Evolutionary conservation across 2,888 invertebrate species (phyloP).

Genomic region (Brachycybe producta): DNA sequence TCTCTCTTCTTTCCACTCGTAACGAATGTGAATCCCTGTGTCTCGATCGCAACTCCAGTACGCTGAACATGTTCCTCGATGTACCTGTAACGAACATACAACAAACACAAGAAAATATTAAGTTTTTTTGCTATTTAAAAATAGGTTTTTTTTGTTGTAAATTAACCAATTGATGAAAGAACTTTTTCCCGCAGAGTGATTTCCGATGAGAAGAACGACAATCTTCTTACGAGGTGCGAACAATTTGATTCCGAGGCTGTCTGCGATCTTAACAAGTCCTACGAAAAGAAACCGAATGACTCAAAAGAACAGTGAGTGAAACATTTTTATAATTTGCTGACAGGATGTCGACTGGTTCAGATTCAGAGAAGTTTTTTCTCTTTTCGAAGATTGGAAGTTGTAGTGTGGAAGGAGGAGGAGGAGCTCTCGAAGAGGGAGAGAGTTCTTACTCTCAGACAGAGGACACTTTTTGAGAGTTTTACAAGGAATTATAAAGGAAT

Average conservation of each 20-base stretch:
- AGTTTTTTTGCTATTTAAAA: background rate
- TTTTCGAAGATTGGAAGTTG: background rate
- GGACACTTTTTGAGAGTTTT: too few relatives aligned
- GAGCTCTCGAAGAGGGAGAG: too few relatives aligned
- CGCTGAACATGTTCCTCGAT: slow-evolving; percentile 44
- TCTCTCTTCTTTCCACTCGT: slow-evolving; percentile 44
- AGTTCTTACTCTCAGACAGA: too few relatives aligned
- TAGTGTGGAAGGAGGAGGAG: background rate
- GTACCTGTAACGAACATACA: slow-evolving; percentile 36
- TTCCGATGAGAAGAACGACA: slow-evolving; percentile 43
- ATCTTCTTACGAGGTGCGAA: slow-evolving; percentile 43
- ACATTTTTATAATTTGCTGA: background rate
- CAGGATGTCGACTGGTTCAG: too few relatives aligned
- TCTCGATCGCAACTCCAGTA: slow-evolving; percentile 47
- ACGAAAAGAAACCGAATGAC: slow-evolving; percentile 21
- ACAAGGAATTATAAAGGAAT: too few relatives aligned
- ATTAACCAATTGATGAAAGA: slow-evolving; percentile 46
- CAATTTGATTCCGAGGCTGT: slow-evolving; percentile 36
- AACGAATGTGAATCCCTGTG: slow-evolving; percentile 44
- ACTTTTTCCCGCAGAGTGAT: slow-evolving; percentile 46
- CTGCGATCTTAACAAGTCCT: slow-evolving; percentile 41
- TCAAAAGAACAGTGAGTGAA: background rate
- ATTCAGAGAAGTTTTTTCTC: too few relatives aligned
- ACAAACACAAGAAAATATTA: background rate
- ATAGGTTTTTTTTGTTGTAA: background rate